Evolutionary conservation across 2,888 invertebrate genomes (phyloP), one percentile per base, ranked within the genome.

Genomic region (Mactromeris polynyma): DNA sequence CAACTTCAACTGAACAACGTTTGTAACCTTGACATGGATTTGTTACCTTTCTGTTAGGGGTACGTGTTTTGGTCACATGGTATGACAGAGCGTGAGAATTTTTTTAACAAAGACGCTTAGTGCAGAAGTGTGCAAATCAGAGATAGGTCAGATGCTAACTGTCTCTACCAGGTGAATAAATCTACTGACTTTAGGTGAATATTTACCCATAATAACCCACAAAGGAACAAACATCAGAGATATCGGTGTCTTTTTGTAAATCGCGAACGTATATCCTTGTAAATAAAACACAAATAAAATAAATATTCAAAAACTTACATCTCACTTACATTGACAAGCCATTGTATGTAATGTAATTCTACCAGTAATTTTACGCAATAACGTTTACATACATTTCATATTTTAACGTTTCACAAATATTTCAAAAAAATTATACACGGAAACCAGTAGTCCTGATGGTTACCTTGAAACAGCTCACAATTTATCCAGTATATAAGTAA

Each of bases 181-280:
- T 64, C 58, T 64, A 64, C 46, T 64, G 58, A 64, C 2, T n/a
- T 26, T 64, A 64, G 21, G 77, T 80, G 46, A 40, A 86, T 86
- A 89, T 64, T 89, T 89, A 89, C 89, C 89, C n/a, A 84, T 11
- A 21, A 87, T 87, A 26, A 89, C 87, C 85, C 77, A 89, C 69
- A 89, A 46, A 26, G 89, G 89, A 3, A 89, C 46, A 64, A 89
- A 87, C 89, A 89, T 84, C 89, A 89, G 78, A 0, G 89, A 89
- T 38, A 85, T 38, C 0, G 87, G 69, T 11, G 89, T 89, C 89
- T 89, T 89, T 83, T 79, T 80, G 73, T 69, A 82, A 54, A 89
- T 78, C 0, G 89, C 89, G 83, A 83, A 89, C 21, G 87, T 85
- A 69, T 85, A 85, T 31, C 89, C 89, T 89, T 85, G 26, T 40